Percentiles rank a stretch among this genome's conserved stretches.
Conservation (phyloP, 2,888 invertebrate species). For the Lasioglossum pauxillum region DNA sequence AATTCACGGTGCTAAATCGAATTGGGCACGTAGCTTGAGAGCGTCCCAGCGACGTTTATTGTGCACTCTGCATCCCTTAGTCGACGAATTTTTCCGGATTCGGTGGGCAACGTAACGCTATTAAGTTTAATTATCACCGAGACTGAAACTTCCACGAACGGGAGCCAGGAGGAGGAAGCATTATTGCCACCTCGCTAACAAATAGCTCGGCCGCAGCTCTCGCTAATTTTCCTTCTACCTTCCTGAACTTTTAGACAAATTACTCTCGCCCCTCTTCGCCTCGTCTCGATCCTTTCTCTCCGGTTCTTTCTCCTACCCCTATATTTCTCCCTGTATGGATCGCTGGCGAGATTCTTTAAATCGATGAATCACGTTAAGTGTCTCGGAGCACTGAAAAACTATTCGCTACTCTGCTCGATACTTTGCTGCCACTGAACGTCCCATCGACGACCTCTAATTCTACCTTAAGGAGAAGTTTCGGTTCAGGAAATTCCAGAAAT, state of each 20-base stretch:
- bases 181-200: slow-evolving; percentile 63
- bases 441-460: slow-evolving; percentile 1
- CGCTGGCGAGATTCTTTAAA: slow-evolving; percentile 31
- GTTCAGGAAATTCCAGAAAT: background rate
- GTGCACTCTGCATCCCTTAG: background rate
- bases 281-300: background rate
- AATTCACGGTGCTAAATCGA: background rate
- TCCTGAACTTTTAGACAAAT: slow-evolving; percentile 65
- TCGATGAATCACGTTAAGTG: slow-evolving; percentile 33
- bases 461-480: background rate
- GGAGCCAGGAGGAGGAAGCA: slow-evolving; percentile 17
- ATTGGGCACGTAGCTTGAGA: too few relatives aligned
- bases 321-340: slow-evolving; percentile 31
- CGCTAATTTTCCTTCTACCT: slow-evolving; percentile 63
- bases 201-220: slow-evolving; percentile 52
- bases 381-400: slow-evolving; percentile 13
- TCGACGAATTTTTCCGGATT: slow-evolving; percentile 27
- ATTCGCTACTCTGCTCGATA: background rate
- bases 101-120: slow-evolving; percentile 20
- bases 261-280: slow-evolving; percentile 22
- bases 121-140: slow-evolving; percentile 54
- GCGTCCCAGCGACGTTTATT: slow-evolving; percentile 11
- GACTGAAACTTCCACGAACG: slow-evolving; percentile 32
- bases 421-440: background rate
- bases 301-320: background rate